Conservation (phyloP, 2,797 vertebrate genomes). For the Acanthopagrus latus region DNA sequence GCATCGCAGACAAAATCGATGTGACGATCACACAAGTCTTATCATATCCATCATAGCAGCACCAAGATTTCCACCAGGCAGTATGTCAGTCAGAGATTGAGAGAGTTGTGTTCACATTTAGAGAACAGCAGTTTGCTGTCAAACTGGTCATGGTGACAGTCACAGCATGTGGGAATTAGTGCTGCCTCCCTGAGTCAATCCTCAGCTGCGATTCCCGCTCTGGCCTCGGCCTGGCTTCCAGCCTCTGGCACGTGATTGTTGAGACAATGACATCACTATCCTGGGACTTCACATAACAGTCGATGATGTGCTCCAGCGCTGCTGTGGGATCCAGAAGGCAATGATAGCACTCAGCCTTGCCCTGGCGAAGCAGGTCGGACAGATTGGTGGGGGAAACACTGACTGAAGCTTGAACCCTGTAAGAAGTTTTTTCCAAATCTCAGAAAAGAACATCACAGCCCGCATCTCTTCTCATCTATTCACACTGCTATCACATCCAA, state of each 20-base stretch:
- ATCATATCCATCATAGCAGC: slow-evolving; percentile 12
- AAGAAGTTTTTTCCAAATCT: slow-evolving; percentile 1
- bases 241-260: slow-evolving; percentile 5
- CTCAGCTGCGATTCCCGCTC: slow-evolving; percentile 14
- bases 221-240: slow-evolving; percentile 10
- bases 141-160: slow-evolving; percentile 5
- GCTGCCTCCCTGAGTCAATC: slow-evolving; percentile 39
- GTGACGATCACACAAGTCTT: slow-evolving; percentile 36
- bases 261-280: slow-evolving; percentile 28
- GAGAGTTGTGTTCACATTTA: slow-evolving; percentile 6
- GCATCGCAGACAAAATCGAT: slow-evolving; percentile 47
- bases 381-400: slow-evolving; percentile 1
- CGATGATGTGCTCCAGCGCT: slow-evolving; percentile 11
- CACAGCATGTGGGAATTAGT: slow-evolving; percentile 18
- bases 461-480: slow-evolving; percentile 19
- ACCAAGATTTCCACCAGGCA: not conserved
- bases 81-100: not conserved
- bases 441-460: not conserved
- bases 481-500: not conserved
- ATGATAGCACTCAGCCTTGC: slow-evolving; percentile 3
- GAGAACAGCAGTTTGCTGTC: slow-evolving; percentile 16
- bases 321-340: not conserved
- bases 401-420: slow-evolving; percentile 20
- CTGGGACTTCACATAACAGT: slow-evolving; percentile 21
- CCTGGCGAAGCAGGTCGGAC: slow-evolving; percentile 10